A percentile compares a stretch with the other conserved stretches of the same genome.
Evolutionary conservation across 1,140 invertebrate species (phyloP).

Genomic region (Aphaenogaster floridana): DNA sequence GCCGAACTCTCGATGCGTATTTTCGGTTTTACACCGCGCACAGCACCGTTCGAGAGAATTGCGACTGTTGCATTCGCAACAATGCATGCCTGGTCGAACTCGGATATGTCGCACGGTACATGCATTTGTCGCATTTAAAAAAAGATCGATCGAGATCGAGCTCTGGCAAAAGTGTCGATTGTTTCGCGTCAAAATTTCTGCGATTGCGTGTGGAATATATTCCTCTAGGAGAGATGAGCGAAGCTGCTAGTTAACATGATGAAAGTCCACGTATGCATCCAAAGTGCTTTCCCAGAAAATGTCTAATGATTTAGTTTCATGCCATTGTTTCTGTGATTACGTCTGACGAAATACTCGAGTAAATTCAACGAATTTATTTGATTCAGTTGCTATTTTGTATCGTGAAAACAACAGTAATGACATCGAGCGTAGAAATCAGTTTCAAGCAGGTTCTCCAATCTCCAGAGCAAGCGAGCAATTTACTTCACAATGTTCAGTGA

Average conservation of each 20-base stretch:
- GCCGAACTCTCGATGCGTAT: slow-evolving; percentile 3
- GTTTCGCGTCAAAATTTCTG: slow-evolving; percentile 21
- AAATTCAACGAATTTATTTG: neutral
- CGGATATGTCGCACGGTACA: slow-evolving; percentile 22
- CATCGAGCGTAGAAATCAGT: neutral
- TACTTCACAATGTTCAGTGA: neutral
- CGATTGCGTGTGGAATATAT: neutral
- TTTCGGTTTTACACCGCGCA: slow-evolving; percentile 33
- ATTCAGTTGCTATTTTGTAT: neutral
- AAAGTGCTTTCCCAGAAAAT: neutral
- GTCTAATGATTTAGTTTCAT: neutral
- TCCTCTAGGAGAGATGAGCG: neutral
- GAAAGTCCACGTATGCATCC: neutral
- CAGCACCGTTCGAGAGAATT: slow-evolving; percentile 43
- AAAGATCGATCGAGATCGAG: slow-evolving; percentile 60
- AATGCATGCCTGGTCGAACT: slow-evolving; percentile 16
- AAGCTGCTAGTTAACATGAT: slow-evolving; percentile 9
- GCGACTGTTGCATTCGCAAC: slow-evolving; percentile 57
- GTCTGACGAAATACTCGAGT: neutral
- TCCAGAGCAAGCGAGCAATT: neutral
- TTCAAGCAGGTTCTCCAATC: neutral
- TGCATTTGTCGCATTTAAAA: slow-evolving; percentile 67
- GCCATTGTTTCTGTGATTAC: slow-evolving; percentile 38
- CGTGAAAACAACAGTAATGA: neutral
- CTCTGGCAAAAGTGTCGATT: slow-evolving; percentile 22